A percentile compares a stretch with the other conserved stretches of the same genome.
Evolutionary conservation across 2,888 invertebrate species (phyloP).

Genomic region (Sphecodes monilicornis): DNA sequence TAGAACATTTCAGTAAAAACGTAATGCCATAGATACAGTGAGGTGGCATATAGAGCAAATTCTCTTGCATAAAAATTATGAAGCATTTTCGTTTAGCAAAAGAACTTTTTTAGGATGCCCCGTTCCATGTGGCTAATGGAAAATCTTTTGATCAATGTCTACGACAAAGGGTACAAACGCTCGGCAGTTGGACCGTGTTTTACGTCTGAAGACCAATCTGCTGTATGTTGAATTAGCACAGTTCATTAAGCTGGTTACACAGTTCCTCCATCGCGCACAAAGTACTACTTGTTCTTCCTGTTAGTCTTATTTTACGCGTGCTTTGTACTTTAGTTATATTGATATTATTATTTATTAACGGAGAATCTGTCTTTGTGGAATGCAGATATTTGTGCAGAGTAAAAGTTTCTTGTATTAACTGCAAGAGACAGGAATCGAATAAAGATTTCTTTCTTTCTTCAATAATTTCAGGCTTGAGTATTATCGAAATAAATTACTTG

Average conservation of each 20-base stretch:
- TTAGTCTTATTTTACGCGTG: not conserved
- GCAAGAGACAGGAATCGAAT: too few relatives aligned
- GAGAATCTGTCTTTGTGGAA: too few relatives aligned
- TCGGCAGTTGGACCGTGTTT: not conserved
- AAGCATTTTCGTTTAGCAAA: not conserved
- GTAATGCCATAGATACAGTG: not conserved
- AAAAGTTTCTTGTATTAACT: too few relatives aligned
- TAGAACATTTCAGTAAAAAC: not conserved
- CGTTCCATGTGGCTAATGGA: not conserved
- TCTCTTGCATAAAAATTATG: not conserved
- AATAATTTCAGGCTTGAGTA: too few relatives aligned
- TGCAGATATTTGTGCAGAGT: too few relatives aligned
- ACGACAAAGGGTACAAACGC: not conserved
- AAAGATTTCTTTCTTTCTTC: too few relatives aligned
- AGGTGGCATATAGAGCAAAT: not conserved
- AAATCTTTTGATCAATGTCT: constrained; percentile 7
- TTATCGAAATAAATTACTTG: too few relatives aligned
- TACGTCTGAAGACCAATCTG: not conserved
- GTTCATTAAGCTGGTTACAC: constrained; percentile 2
- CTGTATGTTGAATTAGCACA: not conserved
- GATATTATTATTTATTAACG: too few relatives aligned
- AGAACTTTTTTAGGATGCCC: not conserved
- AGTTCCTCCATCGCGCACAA: not conserved
- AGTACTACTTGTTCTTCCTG: not conserved
- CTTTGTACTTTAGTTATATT: too few relatives aligned